Evolutionary conservation across 2,113 vertebrate species (phyloP).

Genomic region (Chaetura pelagica): DNA sequence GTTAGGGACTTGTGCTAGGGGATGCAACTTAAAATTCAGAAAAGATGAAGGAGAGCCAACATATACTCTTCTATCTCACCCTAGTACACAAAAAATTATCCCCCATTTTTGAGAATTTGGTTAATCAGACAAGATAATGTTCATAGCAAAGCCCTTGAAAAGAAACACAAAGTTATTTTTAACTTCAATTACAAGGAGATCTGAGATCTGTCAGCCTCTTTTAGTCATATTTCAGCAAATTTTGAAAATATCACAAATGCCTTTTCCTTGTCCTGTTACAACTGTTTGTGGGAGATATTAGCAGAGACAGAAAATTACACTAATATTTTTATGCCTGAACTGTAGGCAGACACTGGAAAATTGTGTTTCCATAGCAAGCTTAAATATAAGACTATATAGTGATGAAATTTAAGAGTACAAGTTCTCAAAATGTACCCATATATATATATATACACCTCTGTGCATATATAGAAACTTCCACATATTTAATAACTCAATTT

Average conservation of each 20-base stretch:
- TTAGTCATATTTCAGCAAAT: background rate
- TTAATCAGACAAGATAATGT: background rate
- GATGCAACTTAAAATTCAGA: background rate
- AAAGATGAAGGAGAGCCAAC: background rate
- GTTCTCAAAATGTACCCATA: background rate
- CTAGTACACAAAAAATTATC: background rate
- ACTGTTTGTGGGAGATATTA: background rate
- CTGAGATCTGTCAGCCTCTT: background rate
- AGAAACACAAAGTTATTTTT: conserved; percentile 4
- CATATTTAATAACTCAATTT: background rate
- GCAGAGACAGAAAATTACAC: background rate
- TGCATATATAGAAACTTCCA: background rate
- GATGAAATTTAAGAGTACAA: background rate
- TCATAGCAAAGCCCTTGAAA: background rate
- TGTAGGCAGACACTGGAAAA: background rate
- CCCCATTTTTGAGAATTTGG: background rate
- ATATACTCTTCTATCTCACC: background rate
- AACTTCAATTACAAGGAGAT: background rate
- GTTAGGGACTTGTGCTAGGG: background rate
- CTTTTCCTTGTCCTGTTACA: background rate
- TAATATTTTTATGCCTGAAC: background rate
- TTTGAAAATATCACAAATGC: background rate
- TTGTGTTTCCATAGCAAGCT: background rate
- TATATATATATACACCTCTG: no score
- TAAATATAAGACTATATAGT: background rate